Conservation (phyloP, 2,113 vertebrate genomes). For the Oreocharis arfaki region DNA sequence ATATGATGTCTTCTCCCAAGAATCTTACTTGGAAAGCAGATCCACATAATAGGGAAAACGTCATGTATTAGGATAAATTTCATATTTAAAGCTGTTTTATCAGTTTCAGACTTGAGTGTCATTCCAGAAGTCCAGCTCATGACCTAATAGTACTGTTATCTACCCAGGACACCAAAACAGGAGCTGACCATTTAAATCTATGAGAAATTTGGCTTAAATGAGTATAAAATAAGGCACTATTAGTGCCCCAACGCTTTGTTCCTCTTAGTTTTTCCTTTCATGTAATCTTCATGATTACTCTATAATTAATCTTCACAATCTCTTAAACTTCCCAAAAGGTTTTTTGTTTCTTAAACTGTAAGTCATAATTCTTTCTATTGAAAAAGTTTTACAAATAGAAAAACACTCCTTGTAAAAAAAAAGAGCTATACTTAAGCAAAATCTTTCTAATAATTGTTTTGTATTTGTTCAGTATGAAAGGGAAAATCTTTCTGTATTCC, state of each 20-base stretch:
- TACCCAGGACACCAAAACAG: background rate
- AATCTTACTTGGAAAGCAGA: background rate
- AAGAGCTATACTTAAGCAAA: background rate
- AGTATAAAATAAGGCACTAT: background rate
- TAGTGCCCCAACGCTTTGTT: background rate
- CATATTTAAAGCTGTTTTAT: background rate
- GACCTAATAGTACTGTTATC: background rate
- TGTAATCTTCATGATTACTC: background rate
- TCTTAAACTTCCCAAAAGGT: background rate
- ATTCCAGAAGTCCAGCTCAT: background rate
- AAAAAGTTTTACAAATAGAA: background rate
- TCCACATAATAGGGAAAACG: accelerated
- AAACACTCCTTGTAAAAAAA: background rate
- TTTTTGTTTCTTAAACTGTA: background rate
- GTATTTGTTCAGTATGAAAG: background rate
- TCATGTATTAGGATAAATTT: background rate
- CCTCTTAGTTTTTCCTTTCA: background rate
- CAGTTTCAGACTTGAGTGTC: background rate
- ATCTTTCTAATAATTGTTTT: background rate
- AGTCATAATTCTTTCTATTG: background rate
- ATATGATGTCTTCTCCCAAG: background rate
- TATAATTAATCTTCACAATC: background rate
- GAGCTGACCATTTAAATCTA: background rate
- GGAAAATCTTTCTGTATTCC: background rate
- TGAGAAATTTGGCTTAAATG: background rate